These are phyloP conservation scores for Siniperca knerii DNA, from an alignment of 2,113 vertebrate species.

Conservation along the genomic window DNA sequence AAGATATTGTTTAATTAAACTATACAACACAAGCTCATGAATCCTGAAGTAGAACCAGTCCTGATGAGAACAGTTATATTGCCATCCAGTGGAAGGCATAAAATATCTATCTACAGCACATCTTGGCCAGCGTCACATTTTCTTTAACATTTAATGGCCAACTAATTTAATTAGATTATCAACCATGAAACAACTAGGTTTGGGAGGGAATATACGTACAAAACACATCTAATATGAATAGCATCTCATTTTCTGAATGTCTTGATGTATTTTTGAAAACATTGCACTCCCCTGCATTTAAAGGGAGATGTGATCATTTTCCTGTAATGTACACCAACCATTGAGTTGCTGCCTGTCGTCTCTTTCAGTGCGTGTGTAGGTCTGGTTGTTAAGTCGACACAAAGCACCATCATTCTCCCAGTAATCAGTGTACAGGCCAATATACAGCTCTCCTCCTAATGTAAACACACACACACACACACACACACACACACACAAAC, in stretches of 20 bases:
- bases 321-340: conserved; percentile 80
- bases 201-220: not conserved
- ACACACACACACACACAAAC: conserved; percentile 16
- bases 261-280: not conserved
- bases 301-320: conserved; percentile 5
- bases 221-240: not conserved
- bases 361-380: conserved; percentile 90
- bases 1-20: not conserved
- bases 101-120: not conserved
- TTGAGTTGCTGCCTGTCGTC: conserved; percentile 91
- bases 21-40: not conserved
- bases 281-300: not conserved
- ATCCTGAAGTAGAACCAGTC: not conserved
- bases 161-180: not conserved
- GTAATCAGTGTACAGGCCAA: conserved; percentile 94
- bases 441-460: conserved; percentile 90
- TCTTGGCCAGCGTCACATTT: not conserved
- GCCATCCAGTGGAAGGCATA: not conserved
- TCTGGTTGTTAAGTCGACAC: conserved; percentile 86
- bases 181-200: not conserved
- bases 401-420: conserved; percentile 95
- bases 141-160: not conserved
- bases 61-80: not conserved
- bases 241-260: not conserved
- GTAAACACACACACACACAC: not conserved